Percentiles rank a stretch among this genome's conserved stretches.
Conservation (phyloP, 2,113 vertebrate genomes). For the Lamprotornis superbus region DNA sequence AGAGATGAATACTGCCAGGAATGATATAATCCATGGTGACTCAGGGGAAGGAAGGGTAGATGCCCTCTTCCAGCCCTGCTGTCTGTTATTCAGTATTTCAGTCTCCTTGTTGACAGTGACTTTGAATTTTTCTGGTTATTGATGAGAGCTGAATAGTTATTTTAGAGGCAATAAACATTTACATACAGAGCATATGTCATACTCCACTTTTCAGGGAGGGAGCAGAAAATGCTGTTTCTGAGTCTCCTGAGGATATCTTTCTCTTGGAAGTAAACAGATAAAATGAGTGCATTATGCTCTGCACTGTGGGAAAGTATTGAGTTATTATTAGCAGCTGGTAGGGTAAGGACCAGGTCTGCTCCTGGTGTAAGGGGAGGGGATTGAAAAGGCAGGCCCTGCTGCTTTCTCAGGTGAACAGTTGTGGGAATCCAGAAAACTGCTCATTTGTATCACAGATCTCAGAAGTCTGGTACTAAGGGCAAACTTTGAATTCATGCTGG, state of each 20-base stretch:
- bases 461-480: neutral
- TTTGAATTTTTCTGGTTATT: neutral
- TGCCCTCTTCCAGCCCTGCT: neutral
- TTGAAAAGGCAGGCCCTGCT: neutral
- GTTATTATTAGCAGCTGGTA: neutral
- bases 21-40: neutral
- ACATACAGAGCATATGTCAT: neutral
- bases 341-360: neutral
- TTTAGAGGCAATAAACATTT: neutral
- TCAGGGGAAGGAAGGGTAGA: neutral
- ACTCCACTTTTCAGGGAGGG: neutral
- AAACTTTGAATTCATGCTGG: neutral
- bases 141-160: neutral
- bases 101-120: neutral
- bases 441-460: neutral
- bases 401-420: neutral
- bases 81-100: neutral
- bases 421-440: neutral
- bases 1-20: neutral
- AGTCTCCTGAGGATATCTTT: neutral
- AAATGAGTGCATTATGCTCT: neutral
- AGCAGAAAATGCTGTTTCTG: neutral
- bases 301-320: neutral
- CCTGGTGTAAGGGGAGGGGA: rapidly evolving
- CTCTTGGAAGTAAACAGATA: neutral